Evolutionary conservation across 23 tunicate genomes (phyloP).

Genomic region (Pegea sp.): DNA sequence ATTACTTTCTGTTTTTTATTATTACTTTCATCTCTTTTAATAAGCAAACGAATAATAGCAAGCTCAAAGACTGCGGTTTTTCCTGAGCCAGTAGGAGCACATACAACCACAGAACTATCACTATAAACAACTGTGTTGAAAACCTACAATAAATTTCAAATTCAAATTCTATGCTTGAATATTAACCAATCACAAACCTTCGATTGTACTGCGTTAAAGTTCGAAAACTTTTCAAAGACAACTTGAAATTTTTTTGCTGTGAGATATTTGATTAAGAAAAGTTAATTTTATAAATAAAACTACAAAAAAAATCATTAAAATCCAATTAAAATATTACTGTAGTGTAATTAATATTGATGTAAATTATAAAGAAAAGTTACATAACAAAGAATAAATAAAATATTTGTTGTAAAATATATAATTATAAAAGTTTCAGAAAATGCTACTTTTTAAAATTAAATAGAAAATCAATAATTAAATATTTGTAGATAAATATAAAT

Average conservation of each 20-base stretch:
- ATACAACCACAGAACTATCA: conserved; percentile 51
- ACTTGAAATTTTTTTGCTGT: conserved; percentile 23
- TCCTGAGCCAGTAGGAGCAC: conserved; percentile 90
- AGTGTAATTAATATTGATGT: too few species aligned
- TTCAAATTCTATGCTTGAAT: not conserved
- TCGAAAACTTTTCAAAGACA: conserved; percentile 31
- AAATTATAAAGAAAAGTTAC: too few species aligned
- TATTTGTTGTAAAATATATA: too few species aligned
- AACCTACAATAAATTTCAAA: conserved; percentile 6
- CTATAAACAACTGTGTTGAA: conserved; percentile 56
- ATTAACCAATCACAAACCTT: conserved; percentile 10
- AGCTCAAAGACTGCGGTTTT: conserved; percentile 72
- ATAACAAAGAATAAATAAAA: too few species aligned
- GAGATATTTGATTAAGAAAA: not conserved
- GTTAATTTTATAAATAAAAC: too few species aligned
- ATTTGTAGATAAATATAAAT: too few species aligned
- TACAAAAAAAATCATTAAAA: too few species aligned
- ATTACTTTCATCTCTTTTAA: conserved; percentile 11
- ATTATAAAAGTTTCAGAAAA: too few species aligned
- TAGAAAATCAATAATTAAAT: too few species aligned
- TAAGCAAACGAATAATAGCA: conserved; percentile 34
- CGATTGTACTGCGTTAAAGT: conserved; percentile 59
- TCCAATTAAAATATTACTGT: too few species aligned
- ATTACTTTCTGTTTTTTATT: conserved; percentile 27
- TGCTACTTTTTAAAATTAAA: too few species aligned